Percentiles rank a stretch among this genome's conserved stretches.
Evolutionary conservation across 2,113 vertebrate genomes (phyloP).

Genomic region (Strix uralensis): DNA sequence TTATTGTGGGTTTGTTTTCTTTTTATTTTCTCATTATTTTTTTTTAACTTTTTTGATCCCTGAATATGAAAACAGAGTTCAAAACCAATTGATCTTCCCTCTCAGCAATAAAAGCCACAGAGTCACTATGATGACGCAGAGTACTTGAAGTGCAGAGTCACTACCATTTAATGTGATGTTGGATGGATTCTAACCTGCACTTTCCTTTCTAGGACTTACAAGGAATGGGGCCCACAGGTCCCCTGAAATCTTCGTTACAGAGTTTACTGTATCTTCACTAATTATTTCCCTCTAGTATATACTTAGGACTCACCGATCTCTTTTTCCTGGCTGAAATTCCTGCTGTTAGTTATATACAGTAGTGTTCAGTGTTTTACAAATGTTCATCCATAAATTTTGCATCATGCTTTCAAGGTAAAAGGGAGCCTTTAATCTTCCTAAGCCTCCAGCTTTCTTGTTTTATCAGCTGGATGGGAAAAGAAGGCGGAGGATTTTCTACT

Average conservation of each 20-base stretch:
- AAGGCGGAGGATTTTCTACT: not conserved
- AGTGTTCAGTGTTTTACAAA: not conserved
- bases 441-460: not conserved
- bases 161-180: not conserved
- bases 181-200: not conserved
- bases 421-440: not conserved
- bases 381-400: not conserved
- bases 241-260: not conserved
- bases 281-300: not conserved
- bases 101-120: not conserved
- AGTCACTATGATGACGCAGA: not conserved
- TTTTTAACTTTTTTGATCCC: not conserved
- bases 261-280: not conserved
- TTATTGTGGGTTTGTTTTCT: not conserved
- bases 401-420: not conserved
- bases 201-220: not conserved
- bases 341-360: not conserved
- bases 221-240: not conserved
- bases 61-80: not conserved
- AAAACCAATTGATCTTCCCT: not conserved
- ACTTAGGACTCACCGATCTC: not conserved
- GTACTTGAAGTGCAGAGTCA: not conserved
- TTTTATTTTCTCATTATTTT: not conserved
- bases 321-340: not conserved
- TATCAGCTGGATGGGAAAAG: not conserved